Evolutionary conservation across 2,888 invertebrate species (phyloP), one percentile per base, ranked within the genome.

Genomic region (Erebia epiphron): DNA sequence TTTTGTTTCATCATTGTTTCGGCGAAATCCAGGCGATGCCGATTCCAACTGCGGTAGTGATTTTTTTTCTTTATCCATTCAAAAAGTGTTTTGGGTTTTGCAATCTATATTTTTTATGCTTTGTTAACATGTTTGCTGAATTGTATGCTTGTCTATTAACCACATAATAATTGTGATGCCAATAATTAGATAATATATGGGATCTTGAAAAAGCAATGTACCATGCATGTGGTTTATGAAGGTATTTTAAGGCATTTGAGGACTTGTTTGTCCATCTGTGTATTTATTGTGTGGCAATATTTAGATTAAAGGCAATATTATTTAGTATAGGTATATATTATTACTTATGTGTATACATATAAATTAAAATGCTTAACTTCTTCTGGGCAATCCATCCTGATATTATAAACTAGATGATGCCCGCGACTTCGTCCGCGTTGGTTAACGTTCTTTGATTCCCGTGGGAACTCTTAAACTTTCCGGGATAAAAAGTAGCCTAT

Each of bases 1-100:
- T 90, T 91, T 85, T 92, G 89, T 93, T 92, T 79, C 91, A 90
- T 90, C 88, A 79, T 88, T 90, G 88, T 90, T 87, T 83, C 86
- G 91, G 89, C 91, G 92, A 88, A 80, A 84, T 77, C 92, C 95
- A 95, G 95, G 95, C 94, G 94, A 95, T 95, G 95, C 95, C 95
- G 93, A 94, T 95, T 87, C 94, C 95, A 91, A 95, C 94, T 86
- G 95, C 95, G 96, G 95, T 95, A 95, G 94, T 92, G 94, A 92
- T 90, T 89, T 89, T 92, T 35, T 88, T 92, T 87, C 87, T 78
- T 82, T 87, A 43, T 88, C 83, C 79, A 81, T 81, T 76, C 77
- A 71, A 43, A 72, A 68, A 69, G 60, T 68, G 68, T 58, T 69
- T 70, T 71, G 71, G 69, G 69, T 54, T 67, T 69, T 74, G 43